Conservation (phyloP, 2,797 vertebrate species). For the Bufotes viridis region DNA sequence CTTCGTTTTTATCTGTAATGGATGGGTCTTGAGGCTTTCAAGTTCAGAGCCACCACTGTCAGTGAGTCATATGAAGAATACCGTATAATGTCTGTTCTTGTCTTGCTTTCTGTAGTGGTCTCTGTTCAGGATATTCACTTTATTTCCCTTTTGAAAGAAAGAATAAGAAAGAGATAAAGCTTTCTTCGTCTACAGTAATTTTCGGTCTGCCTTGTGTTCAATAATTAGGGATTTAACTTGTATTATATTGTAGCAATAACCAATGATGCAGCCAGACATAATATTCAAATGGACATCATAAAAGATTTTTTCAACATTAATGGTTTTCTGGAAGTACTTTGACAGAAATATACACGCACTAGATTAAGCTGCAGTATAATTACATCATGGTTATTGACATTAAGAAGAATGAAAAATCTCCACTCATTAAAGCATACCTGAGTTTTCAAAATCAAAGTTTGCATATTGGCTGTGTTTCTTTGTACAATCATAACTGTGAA, state of each 20-base stretch:
- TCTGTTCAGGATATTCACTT: constrained; percentile 1
- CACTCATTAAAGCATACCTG: no score
- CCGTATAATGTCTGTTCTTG: constrained; percentile 41
- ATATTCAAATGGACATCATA: neutral
- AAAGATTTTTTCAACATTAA: constrained; percentile 22
- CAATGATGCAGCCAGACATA: neutral
- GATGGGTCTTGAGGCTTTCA: constrained; percentile 38
- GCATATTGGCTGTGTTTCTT: no score
- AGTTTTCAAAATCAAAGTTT: no score
- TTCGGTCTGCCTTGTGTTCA: neutral
- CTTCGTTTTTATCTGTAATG: constrained; percentile 36
- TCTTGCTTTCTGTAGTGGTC: constrained; percentile 26
- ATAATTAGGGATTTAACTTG: constrained; percentile 25
- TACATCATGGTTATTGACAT: constrained; percentile 33
- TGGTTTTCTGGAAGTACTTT: constrained; percentile 13
- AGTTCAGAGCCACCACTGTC: constrained; percentile 24
- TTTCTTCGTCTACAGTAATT: constrained; percentile 30
- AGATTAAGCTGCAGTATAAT: constrained; percentile 10
- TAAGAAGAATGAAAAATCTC: neutral
- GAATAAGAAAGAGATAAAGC: constrained; percentile 17
- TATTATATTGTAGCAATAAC: constrained; percentile 35
- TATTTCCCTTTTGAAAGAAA: constrained; percentile 32
- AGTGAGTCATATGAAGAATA: constrained; percentile 41
- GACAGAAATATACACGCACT: constrained; percentile 38
- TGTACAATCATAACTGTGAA: no score